These are phyloP conservation scores for Ochropleura plecta DNA, from an alignment of 2,888 invertebrate species.

Conservation along the genomic window DNA sequence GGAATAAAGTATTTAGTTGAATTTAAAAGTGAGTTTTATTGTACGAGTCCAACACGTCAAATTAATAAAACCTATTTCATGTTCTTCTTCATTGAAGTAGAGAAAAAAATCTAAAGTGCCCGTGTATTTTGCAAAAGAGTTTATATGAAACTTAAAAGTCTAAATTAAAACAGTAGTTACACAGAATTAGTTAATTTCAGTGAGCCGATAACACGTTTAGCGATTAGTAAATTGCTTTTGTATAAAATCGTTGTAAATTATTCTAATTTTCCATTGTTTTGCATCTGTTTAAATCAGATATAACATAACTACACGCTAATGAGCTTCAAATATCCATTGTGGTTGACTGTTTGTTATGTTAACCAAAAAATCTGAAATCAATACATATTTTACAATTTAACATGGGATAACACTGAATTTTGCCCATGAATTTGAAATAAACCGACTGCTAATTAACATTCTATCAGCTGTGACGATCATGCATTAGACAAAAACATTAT, in stretches of 20 bases:
- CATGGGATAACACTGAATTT: not conserved
- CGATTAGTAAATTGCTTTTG: constrained; percentile 24
- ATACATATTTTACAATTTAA: not conserved
- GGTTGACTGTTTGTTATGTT: not conserved
- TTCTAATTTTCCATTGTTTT: constrained; percentile 24
- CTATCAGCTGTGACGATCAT: not conserved
- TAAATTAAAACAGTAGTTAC: constrained; percentile 5
- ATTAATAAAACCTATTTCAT: no score
- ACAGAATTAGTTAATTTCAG: constrained; percentile 20
- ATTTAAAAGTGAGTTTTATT: no score
- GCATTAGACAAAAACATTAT: not conserved
- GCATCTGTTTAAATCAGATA: constrained; percentile 15
- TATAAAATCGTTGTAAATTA: constrained; percentile 23
- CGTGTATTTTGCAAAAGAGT: no score
- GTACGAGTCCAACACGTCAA: no score
- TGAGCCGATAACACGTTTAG: constrained; percentile 24
- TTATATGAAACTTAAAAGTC: not conserved
- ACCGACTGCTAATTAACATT: not conserved
- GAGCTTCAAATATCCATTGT: constrained; percentile 18
- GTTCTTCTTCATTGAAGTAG: no score
- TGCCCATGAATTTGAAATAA: not conserved
- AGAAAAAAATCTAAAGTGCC: no score
- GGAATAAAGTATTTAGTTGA: no score
- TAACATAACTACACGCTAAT: not conserved
- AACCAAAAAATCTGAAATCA: not conserved